Evolutionary conservation across 1,140 invertebrate genomes (phyloP).

Genomic region (Drosophila mojavensis): DNA sequence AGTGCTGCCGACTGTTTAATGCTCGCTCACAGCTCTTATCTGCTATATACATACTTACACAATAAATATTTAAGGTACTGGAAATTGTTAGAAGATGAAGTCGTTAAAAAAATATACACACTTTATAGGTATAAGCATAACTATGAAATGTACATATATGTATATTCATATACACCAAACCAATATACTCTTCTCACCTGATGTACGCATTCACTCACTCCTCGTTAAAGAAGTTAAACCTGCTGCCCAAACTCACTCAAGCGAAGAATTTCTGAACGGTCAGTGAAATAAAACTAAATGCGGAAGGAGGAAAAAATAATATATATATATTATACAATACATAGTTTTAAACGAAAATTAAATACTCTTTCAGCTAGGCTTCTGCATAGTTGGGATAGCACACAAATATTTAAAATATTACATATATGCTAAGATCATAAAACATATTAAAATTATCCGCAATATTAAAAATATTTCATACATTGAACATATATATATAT

Average conservation of each 20-base stretch:
- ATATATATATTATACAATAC: neutral
- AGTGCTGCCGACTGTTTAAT: neutral
- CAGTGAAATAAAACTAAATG: conserved; percentile 73
- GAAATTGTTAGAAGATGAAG: no score
- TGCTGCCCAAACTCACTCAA: conserved; percentile 64
- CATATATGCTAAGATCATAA: neutral
- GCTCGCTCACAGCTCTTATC: neutral
- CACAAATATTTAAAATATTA: neutral
- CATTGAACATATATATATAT: no score
- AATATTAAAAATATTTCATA: neutral
- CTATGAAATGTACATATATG: no score
- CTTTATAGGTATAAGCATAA: no score
- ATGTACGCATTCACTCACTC: neutral
- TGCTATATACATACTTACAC: no score
- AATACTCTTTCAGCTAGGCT: neutral
- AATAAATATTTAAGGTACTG: no score
- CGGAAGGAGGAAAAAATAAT: conserved; percentile 36
- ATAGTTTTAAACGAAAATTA: neutral
- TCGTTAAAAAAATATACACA: no score
- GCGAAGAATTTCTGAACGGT: conserved; percentile 81
- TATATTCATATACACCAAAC: neutral
- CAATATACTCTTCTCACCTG: neutral
- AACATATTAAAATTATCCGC: neutral
- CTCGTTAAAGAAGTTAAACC: conserved; percentile 66
- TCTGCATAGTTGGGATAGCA: no score